Evolutionary conservation across 2,888 invertebrate genomes (phyloP), one percentile per base, ranked within the genome.

Genomic region (Drosophila yooni): DNA sequence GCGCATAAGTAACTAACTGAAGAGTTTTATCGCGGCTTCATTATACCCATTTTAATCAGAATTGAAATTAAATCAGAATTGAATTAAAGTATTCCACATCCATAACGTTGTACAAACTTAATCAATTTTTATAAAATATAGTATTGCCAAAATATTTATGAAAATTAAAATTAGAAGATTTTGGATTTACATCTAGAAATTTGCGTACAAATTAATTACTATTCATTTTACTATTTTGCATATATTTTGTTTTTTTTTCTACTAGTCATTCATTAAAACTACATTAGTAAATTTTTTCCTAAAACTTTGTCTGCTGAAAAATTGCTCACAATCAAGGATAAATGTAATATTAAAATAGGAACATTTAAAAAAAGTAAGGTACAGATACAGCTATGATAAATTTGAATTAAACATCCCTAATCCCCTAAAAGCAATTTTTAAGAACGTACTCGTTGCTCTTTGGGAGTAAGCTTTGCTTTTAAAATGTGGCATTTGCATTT

Each of bases 401-500:
- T 11, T 27, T 29, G 5, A 50, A 5, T 29, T 4, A 33, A 52
- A 15, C 7, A 52, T 52, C 5, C 10, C 3, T 31, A 15, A 43
- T 18, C 18, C 43, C 31, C 6, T 43, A 11, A 31, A 43, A 27
- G 31, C 34, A 36, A 6, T 36, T 36, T 36, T 27, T 2, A 7
- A 27, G 25, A n/a, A 29, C 29, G 8, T 11, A n/a, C 8, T 27
- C 13, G 7, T 29, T 13, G 13, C 27, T 56, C 38, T 38, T 27
- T 56, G 38, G 56, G 2, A 13, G 40, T 27, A 27, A 27, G 25
- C 56, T 27, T 11, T 56, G 56, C 38, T 56, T 56, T 56, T 4
- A 4, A 27, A 38, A 56, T 38, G 25, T 46, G 46, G 15, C 46
- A 25, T 25, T 46, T 46, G 46, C 46, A 46, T 31, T 8, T 15